phyloP scores from a whole-genome alignment of 2,797 vertebrate species.

The Bufotes viridis region DNA sequence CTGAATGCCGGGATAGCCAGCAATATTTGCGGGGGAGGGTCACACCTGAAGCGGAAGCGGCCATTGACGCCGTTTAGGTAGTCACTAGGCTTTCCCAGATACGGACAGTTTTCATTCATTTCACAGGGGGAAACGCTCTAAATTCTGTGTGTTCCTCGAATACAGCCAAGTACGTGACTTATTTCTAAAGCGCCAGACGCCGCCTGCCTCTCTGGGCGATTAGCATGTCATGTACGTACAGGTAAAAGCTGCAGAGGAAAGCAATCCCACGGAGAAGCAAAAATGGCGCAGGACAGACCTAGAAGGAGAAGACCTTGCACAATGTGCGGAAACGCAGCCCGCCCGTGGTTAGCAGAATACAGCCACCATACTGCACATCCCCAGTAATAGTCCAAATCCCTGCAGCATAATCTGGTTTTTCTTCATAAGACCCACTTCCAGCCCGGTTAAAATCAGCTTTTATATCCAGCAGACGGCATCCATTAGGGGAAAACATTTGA shows the following conservation, averaged over 20 bases:
- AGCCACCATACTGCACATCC: background rate
- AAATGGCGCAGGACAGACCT: too few species aligned
- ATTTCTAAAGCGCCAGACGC: background rate
- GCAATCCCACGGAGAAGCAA: background rate
- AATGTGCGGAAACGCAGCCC: background rate
- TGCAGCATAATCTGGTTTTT: conserved; percentile 26
- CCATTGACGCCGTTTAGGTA: background rate
- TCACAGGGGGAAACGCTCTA: background rate
- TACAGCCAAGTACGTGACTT: background rate
- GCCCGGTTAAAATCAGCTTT: conserved; percentile 13
- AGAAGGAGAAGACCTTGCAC: background rate
- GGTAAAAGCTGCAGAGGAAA: background rate
- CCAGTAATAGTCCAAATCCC: background rate
- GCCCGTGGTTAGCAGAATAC: background rate
- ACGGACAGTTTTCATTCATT: background rate
- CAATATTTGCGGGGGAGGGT: too few species aligned
- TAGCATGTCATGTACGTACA: background rate
- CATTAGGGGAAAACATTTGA: conserved; percentile 38
- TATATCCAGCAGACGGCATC: conserved; percentile 13
- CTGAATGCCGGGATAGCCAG: background rate
- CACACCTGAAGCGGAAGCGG: too few species aligned
- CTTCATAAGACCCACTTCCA: conserved; percentile 19
- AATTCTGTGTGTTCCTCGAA: background rate
- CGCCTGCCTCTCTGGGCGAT: background rate
- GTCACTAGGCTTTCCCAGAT: background rate